Percentiles rank a stretch among this genome's conserved stretches.
Evolutionary conservation across 2,113 vertebrate species (phyloP).

Genomic region (Podarcis cretensis): DNA sequence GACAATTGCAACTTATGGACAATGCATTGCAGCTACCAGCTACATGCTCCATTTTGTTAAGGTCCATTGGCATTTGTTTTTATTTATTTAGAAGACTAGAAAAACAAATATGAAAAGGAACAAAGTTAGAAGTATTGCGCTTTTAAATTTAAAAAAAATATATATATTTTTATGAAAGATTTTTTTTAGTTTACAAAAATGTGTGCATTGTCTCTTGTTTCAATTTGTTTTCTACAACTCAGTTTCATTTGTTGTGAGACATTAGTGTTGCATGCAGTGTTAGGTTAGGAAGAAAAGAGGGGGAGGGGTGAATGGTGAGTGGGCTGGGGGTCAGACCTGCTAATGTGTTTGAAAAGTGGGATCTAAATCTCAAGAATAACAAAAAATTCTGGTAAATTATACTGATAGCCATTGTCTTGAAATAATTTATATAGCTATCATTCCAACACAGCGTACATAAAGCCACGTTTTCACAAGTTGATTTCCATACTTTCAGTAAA

Average conservation of each 20-base stretch:
- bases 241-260: too few relatives aligned
- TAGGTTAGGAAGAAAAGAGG: too few relatives aligned
- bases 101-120: not conserved
- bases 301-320: too few relatives aligned
- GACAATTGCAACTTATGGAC: not conserved
- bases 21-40: not conserved
- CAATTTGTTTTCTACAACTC: too few relatives aligned
- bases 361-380: not conserved
- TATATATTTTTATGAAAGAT: too few relatives aligned
- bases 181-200: too few relatives aligned
- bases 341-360: not conserved
- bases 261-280: too few relatives aligned
- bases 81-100: not conserved
- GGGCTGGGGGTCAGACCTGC: too few relatives aligned
- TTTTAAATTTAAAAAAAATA: not conserved
- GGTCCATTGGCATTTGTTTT: not conserved
- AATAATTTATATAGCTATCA: not conserved
- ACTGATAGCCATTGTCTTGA: not conserved
- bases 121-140: not conserved
- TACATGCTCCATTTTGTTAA: not conserved
- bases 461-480: not conserved
- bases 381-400: not conserved
- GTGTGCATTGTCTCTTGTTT: too few relatives aligned
- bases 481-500: slow-evolving; percentile 4
- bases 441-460: not conserved